Evolutionary conservation across 2,113 vertebrate species (phyloP).

Genomic region (Daboia siamensis): DNA sequence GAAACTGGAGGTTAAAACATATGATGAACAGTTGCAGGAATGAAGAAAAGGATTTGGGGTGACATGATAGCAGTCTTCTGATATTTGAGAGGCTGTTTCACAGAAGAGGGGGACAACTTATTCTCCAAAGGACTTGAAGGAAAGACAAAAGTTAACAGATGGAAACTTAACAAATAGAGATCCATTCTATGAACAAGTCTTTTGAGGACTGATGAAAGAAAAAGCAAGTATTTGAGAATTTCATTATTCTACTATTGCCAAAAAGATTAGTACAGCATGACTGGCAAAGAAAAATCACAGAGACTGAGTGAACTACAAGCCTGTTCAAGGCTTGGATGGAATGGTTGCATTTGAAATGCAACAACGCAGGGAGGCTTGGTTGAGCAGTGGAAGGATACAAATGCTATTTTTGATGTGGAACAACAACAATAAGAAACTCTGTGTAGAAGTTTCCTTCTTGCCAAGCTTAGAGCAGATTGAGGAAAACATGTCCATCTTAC

Average conservation of each 20-base stretch:
- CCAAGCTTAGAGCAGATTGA: neutral
- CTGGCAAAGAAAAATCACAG: neutral
- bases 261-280: neutral
- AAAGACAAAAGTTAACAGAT: too few species aligned
- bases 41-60: too few species aligned
- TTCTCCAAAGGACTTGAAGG: too few species aligned
- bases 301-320: neutral
- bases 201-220: neutral
- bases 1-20: too few species aligned
- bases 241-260: neutral
- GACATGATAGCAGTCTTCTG: too few species aligned
- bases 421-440: too few species aligned
- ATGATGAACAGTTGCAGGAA: too few species aligned
- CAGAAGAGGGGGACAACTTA: too few species aligned
- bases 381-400: neutral
- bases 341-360: neutral
- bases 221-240: neutral
- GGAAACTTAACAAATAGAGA: too few species aligned
- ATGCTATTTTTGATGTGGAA: neutral
- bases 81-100: too few species aligned
- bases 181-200: neutral
- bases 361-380: neutral
- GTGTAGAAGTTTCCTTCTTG: neutral
- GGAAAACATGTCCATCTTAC: too few species aligned
- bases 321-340: neutral